Base-by-base conservation (phyloP, 2,888 invertebrate species). In the Sussaba pulchella region DNA sequence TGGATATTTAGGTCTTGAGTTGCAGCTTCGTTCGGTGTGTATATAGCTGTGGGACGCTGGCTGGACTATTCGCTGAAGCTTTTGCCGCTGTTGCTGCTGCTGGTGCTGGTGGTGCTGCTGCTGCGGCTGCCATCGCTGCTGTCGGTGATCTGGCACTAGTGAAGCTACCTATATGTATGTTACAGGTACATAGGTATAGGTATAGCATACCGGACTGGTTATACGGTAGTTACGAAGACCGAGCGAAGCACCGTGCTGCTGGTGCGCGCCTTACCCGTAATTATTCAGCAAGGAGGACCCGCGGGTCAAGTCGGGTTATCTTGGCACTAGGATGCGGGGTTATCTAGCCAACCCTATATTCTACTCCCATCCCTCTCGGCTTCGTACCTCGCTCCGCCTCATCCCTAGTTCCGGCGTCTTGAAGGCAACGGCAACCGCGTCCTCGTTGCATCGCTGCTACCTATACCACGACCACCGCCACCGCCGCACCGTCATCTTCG, bases 211-310 rank as follows among this genome's bases (percentile, higher is more conserved):
- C 2, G 10, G 24, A 4, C n/a, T 41, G n/a, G 12, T 24, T 41
- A 39, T 24, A 69, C 52, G 41, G n/a, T 41, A 59, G 59, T 59
- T 21, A 79, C 54, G 52, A 19, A 74, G 63, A 72, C 66, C 41
- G 14, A 75, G 52, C 31, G 86, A 88, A 88, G 90, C 88, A 89
- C 88, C 88, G 89, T 88, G 90, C 90, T 90, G 81, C 88, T 89
- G 89, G 89, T 89, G 79, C 84, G 85, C 85, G 86, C 88, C 88
- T 89, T 89, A 88, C 88, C 89, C 89, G 91, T 91, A 91, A 91
- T 91, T 91, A 91, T 91, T 91, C 91, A 91, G 90, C 91, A 87
- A 87, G 86, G 84, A 85, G 87, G 86, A 87, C 87, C 86, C 85
- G 82, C 82, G 87, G 88, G 87, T 88, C 88, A 86, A 86, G 85